A percentile compares a stretch with the other conserved stretches of the same genome.
These are phyloP conservation scores for Leuciscus idus DNA, from an alignment of 2,113 vertebrate species.

Conservation along the genomic window DNA sequence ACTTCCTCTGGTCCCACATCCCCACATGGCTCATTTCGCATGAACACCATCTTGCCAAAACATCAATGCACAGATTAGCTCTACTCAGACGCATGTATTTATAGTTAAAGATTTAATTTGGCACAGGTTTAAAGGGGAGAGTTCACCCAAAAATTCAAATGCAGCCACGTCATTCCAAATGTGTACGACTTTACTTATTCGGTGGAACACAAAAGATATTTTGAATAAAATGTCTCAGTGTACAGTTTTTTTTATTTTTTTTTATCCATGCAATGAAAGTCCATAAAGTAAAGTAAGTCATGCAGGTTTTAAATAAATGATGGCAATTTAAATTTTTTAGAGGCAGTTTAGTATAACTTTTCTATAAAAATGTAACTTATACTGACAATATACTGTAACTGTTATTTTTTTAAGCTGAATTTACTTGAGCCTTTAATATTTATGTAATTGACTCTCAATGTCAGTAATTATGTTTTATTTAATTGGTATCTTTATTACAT, in stretches of 20 bases:
- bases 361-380: neutral
- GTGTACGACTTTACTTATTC: neutral
- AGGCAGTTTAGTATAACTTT: neutral
- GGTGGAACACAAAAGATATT: neutral
- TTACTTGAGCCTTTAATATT: too few species aligned
- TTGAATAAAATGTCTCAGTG: too few species aligned
- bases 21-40: conserved; percentile 48
- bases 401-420: neutral
- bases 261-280: too few species aligned
- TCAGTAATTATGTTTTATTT: neutral
- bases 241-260: too few species aligned
- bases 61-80: conserved; percentile 37
- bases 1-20: conserved; percentile 50
- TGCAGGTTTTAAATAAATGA: too few species aligned
- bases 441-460: neutral
- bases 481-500: too few species aligned
- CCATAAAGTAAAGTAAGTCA: too few species aligned
- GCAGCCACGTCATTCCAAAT: neutral
- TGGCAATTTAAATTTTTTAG: neutral
- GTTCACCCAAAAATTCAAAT: neutral
- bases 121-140: neutral
- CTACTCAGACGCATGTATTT: neutral
- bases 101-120: neutral
- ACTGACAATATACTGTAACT: neutral
- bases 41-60: conserved; percentile 36